phyloP scores from a whole-genome alignment of 2,797 vertebrate genomes.

The Poeciliopsis turneri region DNA sequence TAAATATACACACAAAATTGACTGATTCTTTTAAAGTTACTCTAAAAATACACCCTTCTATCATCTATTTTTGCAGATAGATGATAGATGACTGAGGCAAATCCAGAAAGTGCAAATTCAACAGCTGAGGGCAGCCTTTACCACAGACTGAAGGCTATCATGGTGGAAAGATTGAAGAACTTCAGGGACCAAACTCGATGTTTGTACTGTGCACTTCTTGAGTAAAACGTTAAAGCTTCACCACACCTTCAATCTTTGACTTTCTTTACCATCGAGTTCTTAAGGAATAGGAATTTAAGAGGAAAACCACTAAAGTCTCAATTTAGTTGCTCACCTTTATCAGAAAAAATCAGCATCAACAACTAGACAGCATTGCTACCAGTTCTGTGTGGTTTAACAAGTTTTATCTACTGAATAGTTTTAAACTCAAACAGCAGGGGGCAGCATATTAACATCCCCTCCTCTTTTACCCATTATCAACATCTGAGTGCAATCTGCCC shows the following conservation, averaged over 20 bases:
- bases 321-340: not conserved
- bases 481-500: conserved; percentile 11
- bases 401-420: not conserved
- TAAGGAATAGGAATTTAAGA: not conserved
- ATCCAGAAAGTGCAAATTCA: conserved; percentile 10
- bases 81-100: not conserved
- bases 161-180: not conserved
- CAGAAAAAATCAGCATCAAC: not conserved
- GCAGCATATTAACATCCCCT: conserved; percentile 9
- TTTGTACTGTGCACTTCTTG: not conserved
- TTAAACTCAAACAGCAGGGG: conserved; percentile 18
- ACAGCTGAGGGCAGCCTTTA: conserved; percentile 88
- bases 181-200: not conserved
- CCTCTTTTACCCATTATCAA: not conserved
- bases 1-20: not conserved
- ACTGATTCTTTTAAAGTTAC: not conserved
- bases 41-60: not conserved
- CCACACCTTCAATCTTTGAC: not conserved
- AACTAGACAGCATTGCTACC: not conserved
- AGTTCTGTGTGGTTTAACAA: not conserved
- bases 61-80: not conserved
- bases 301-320: not conserved
- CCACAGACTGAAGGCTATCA: conserved; percentile 73
- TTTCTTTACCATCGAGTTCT: not conserved
- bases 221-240: not conserved